phyloP scores from a whole-genome alignment of 2,888 invertebrate species.

The Drosophila neonasuta region DNA sequence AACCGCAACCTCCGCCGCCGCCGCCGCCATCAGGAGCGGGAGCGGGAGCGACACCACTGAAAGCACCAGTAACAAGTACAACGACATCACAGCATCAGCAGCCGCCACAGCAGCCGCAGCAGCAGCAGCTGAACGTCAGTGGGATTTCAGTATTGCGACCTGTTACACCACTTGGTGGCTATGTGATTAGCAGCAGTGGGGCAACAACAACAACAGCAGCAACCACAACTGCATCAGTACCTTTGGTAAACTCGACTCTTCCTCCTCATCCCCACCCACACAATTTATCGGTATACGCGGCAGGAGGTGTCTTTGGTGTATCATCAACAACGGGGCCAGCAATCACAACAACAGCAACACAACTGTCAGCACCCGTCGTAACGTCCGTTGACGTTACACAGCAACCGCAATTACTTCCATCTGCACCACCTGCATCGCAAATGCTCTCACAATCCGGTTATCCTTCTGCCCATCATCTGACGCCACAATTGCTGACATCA shows the following conservation, averaged over 20 bases:
- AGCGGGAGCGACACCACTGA: conserved; percentile 50
- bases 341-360: conserved; percentile 36
- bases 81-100: conserved; percentile 30
- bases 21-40: conserved; percentile 27
- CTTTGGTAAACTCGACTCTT: conserved; percentile 38
- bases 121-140: conserved; percentile 29
- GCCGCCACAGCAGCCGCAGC: conserved; percentile 22
- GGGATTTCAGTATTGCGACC: conserved; percentile 53
- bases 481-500: conserved; percentile 60
- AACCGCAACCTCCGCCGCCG: conserved; percentile 48
- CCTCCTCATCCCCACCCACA: conserved; percentile 54
- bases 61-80: conserved; percentile 44
- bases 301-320: conserved; percentile 41
- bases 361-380: conserved; percentile 32
- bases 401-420: conserved; percentile 66
- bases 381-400: conserved; percentile 49
- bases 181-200: conserved; percentile 52
- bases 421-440: conserved; percentile 49
- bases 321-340: conserved; percentile 29
- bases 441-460: conserved; percentile 64
- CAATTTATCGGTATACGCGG: conserved; percentile 45
- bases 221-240: conserved; percentile 50
- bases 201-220: conserved; percentile 47
- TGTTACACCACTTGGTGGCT: conserved; percentile 59
- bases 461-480: conserved; percentile 54